A percentile compares a stretch with the other conserved stretches of the same genome.
Evolutionary conservation across 2,888 invertebrate genomes (phyloP).

Genomic region (Odontocolon sp.): DNA sequence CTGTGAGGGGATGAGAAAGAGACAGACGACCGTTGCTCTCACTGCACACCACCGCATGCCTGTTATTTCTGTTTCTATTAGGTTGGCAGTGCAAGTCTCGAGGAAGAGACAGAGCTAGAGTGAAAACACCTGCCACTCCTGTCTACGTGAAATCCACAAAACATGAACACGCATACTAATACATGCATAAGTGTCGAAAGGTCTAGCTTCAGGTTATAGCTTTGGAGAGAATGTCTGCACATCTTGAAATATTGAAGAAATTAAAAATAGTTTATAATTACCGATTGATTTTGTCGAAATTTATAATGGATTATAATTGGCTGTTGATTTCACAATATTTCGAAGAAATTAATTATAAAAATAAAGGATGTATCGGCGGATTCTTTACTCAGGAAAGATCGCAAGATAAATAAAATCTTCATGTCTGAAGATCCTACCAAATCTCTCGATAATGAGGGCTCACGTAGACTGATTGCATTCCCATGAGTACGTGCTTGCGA

Average conservation of each 20-base stretch:
- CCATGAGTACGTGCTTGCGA: constrained; percentile 58
- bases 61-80: not conserved
- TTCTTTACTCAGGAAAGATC: too few relatives aligned
- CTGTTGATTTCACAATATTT: too few relatives aligned
- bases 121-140: constrained; percentile 48
- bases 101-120: constrained; percentile 35
- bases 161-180: constrained; percentile 76
- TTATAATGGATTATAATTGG: too few relatives aligned
- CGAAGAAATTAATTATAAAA: too few relatives aligned
- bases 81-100: constrained; percentile 14
- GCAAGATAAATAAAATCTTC: too few relatives aligned
- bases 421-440: not conserved
- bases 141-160: constrained; percentile 62
- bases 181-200: constrained; percentile 73
- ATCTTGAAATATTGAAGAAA: too few relatives aligned
- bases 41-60: constrained; percentile 9
- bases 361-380: too few relatives aligned
- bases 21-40: too few relatives aligned
- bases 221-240: too few relatives aligned
- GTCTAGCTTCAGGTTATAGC: too few relatives aligned
- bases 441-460: constrained; percentile 34
- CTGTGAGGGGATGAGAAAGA: constrained; percentile 25
- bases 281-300: too few relatives aligned
- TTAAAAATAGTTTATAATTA: too few relatives aligned
- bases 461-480: constrained; percentile 60